Percentiles rank a stretch among this genome's conserved stretches.
Conservation (phyloP, 2,113 vertebrate species). For the Bambusicola thoracicus region DNA sequence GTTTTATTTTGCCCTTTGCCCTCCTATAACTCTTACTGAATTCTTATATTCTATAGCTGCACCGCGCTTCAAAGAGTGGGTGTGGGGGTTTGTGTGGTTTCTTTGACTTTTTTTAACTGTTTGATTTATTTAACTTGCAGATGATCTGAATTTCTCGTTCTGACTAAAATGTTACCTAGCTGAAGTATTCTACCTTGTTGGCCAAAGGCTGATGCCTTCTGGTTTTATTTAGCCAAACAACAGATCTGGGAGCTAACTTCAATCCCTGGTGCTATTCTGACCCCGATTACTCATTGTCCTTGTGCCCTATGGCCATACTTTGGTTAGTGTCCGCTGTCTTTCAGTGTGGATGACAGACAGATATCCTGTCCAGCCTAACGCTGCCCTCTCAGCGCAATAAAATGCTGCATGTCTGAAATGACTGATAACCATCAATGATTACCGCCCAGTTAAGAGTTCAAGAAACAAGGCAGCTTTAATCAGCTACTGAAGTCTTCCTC, state of each 20-base stretch:
- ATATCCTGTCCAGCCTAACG: slow-evolving; percentile 43
- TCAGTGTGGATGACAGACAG: slow-evolving; percentile 30
- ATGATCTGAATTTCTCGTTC: slow-evolving; percentile 27
- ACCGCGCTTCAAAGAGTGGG: slow-evolving; percentile 57
- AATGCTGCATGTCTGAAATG: slow-evolving; percentile 40
- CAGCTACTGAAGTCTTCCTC: not conserved
- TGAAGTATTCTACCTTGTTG: not conserved
- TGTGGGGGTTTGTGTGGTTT: slow-evolving; percentile 43
- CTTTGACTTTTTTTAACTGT: not conserved
- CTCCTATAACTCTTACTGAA: slow-evolving; percentile 63
- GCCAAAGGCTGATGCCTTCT: not conserved
- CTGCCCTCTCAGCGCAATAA: slow-evolving; percentile 41
- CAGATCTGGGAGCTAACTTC: not conserved
- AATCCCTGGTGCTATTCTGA: not conserved
- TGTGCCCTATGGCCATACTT: slow-evolving; percentile 43
- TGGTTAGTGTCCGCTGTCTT: slow-evolving; percentile 30
- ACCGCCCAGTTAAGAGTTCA: not conserved
- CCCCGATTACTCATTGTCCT: not conserved
- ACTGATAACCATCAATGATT: slow-evolving; percentile 29
- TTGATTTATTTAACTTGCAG: slow-evolving; percentile 49
- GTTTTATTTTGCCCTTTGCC: slow-evolving; percentile 63
- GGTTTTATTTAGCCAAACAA: not conserved
- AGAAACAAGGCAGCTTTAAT: slow-evolving; percentile 2
- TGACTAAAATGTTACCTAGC: not conserved
- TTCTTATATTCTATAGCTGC: slow-evolving; percentile 38